Percentiles rank a stretch among this genome's conserved stretches.
Conservation (phyloP, 2,888 invertebrate genomes). For the Cordylochernes scorpioides region DNA sequence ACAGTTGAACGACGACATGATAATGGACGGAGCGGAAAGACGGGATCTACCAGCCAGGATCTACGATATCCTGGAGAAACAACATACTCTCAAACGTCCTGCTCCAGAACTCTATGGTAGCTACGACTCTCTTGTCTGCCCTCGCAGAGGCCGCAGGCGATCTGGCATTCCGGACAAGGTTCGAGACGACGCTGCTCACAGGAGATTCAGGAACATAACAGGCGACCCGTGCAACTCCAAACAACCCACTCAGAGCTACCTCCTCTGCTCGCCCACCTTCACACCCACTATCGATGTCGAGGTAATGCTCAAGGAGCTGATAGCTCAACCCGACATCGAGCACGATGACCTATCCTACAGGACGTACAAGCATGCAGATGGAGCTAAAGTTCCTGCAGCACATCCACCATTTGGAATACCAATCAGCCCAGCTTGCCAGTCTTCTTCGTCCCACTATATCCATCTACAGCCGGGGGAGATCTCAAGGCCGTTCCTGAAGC, state of each 20-base stretch:
- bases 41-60: slow-evolving; percentile 33
- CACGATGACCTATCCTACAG: slow-evolving; percentile 13
- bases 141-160: slow-evolving; percentile 14
- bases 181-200: slow-evolving; percentile 44
- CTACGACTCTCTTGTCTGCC: neutral
- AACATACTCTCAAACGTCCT: too few relatives aligned
- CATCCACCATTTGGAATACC: slow-evolving; percentile 79
- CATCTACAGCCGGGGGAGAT: slow-evolving; percentile 30
- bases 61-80: neutral
- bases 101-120: neutral
- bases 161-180: slow-evolving; percentile 35
- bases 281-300: slow-evolving; percentile 8
- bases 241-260: slow-evolving; percentile 6
- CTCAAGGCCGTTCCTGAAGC: slow-evolving; percentile 5
- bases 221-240: neutral
- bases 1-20: slow-evolving; percentile 45
- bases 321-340: slow-evolving; percentile 11
- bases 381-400: slow-evolving; percentile 34
- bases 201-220: slow-evolving; percentile 6
- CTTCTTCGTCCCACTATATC: slow-evolving; percentile 54
- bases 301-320: slow-evolving; percentile 1
- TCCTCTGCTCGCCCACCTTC: slow-evolving; percentile 10
- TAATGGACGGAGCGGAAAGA: slow-evolving; percentile 47
- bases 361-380: slow-evolving; percentile 8
- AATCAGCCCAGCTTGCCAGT: slow-evolving; percentile 48